Evolutionary conservation across 2,888 invertebrate genomes (phyloP).

Genomic region (Nomada fabriciana): DNA sequence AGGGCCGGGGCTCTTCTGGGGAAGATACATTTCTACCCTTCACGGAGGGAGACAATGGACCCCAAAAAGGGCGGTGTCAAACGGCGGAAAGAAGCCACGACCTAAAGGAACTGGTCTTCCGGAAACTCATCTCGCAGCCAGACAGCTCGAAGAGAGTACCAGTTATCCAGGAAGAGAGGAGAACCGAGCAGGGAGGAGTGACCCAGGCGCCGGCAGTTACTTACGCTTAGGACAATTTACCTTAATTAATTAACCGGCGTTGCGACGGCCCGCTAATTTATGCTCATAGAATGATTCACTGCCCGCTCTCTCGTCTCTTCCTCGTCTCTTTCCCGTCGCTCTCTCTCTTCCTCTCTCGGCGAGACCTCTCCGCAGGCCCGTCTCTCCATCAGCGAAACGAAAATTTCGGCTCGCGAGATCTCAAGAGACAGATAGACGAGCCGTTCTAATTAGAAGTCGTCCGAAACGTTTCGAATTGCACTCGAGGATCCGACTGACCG

Average conservation of each 20-base stretch:
- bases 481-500: conserved; percentile 45
- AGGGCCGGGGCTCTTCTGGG: background rate
- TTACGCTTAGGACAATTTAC: conserved; percentile 83
- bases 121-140: conserved; percentile 62
- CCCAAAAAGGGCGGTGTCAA: conserved; percentile 33
- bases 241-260: conserved; percentile 83
- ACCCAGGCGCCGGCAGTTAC: conserved; percentile 78
- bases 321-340: conserved; percentile 18
- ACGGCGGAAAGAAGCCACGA: conserved; percentile 43
- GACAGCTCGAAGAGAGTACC: conserved; percentile 57
- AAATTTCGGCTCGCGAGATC: conserved; percentile 51
- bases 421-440: conserved; percentile 54
- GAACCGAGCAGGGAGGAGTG: conserved; percentile 43
- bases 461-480: conserved; percentile 51
- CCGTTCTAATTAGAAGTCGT: conserved; percentile 65
- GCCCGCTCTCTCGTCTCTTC: conserved; percentile 59
- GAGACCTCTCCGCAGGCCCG: background rate
- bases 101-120: conserved; percentile 30
- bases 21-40: conserved; percentile 11
- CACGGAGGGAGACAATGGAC: conserved; percentile 25
- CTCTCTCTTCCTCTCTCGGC: background rate
- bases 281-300: conserved; percentile 82
- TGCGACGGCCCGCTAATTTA: conserved; percentile 81
- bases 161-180: conserved; percentile 29
- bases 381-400: conserved; percentile 20